Evolutionary conservation across 1,140 invertebrate species (phyloP).

Genomic region (Drosophila micromelanica): DNA sequence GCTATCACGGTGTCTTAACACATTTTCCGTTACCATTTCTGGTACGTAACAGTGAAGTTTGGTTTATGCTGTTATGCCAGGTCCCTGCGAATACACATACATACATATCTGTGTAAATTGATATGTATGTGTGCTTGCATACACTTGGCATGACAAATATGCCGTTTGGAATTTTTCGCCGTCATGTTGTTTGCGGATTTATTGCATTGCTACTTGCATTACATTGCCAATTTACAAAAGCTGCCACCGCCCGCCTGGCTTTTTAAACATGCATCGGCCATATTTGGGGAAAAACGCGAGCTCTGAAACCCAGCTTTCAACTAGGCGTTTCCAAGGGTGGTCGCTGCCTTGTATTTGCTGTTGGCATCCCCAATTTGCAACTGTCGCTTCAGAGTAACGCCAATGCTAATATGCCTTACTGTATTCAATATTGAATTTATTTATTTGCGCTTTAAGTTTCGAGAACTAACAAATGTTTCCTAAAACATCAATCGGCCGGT

Average conservation of each 20-base stretch:
- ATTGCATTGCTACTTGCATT: slow-evolving; percentile 43
- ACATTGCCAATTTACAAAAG: slow-evolving; percentile 45
- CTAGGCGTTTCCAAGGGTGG: slow-evolving; percentile 6
- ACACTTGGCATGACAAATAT: slow-evolving; percentile 56
- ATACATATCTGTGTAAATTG: neutral
- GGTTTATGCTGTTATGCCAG: neutral
- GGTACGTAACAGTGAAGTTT: neutral
- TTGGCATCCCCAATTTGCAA: slow-evolving; percentile 33
- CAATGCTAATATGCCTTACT: neutral
- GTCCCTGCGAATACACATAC: too few species aligned
- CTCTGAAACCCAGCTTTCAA: slow-evolving; percentile 1
- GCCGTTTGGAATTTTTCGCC: slow-evolving; percentile 60
- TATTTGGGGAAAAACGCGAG: slow-evolving; percentile 18
- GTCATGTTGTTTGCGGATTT: slow-evolving; percentile 43
- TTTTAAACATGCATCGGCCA: slow-evolving; percentile 16
- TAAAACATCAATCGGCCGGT: too few species aligned
- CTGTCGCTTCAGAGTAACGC: neutral
- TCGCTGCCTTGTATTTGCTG: slow-evolving; percentile 25
- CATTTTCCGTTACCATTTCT: neutral
- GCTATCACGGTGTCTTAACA: too few species aligned
- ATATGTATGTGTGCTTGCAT: neutral
- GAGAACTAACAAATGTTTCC: neutral
- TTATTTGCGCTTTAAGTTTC: neutral
- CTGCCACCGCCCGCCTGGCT: slow-evolving; percentile 1
- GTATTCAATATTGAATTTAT: too few species aligned